A percentile compares a stretch with the other conserved stretches of the same genome.
phyloP scores from a whole-genome alignment of 2,888 invertebrate genomes.

The Syrista parreyssii region DNA sequence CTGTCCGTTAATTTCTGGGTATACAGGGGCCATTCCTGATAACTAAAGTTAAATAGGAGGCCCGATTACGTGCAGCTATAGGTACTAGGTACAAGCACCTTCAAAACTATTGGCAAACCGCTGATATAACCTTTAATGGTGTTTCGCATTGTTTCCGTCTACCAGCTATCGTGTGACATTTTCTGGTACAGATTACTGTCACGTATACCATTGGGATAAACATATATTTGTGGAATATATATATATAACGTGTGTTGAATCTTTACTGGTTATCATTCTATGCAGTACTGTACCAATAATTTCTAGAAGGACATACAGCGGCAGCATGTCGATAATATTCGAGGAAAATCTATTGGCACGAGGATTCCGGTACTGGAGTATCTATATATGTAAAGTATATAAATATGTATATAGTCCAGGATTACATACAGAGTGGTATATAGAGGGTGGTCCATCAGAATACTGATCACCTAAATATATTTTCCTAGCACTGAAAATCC shows the following conservation, averaged over 20 bases:
- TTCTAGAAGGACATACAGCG: neutral
- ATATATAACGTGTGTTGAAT: neutral
- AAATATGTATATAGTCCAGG: neutral
- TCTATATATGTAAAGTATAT: too few species aligned
- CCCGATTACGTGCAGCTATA: neutral
- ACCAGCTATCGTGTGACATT: neutral
- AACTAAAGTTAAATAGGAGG: neutral
- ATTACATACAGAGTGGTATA: neutral
- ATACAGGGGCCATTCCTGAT: neutral
- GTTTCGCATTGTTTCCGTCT: neutral
- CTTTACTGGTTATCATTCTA: neutral
- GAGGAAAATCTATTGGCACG: neutral
- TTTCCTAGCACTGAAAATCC: neutral
- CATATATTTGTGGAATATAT: neutral
- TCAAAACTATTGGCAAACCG: neutral
- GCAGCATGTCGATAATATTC: neutral
- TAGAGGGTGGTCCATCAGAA: neutral
- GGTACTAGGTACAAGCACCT: neutral
- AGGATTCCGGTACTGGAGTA: too few species aligned
- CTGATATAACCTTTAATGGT: neutral
- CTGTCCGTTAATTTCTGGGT: neutral
- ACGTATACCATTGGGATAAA: neutral
- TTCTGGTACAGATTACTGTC: neutral
- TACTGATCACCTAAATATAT: neutral
- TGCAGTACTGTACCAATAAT: neutral